A percentile compares a stretch with the other conserved stretches of the same genome.
These are phyloP conservation scores for Gorsachius magnificus DNA, from an alignment of 2,797 vertebrate species.

Conservation along the genomic window DNA sequence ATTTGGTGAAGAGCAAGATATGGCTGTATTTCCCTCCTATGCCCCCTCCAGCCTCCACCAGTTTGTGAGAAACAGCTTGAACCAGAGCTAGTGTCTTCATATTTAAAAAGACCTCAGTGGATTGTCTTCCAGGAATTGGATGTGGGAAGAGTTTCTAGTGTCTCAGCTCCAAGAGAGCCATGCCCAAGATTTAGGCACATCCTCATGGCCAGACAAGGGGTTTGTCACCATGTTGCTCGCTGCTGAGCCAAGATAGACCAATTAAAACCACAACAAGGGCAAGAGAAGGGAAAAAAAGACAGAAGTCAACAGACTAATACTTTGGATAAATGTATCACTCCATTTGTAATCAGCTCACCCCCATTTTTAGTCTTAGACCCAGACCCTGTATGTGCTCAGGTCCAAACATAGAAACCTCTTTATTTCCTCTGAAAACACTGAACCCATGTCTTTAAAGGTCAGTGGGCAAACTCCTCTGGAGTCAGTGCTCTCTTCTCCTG, in stretches of 20 bases:
- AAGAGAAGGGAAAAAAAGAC: background rate
- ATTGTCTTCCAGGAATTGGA: background rate
- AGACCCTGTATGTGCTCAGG: background rate
- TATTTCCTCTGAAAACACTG: background rate
- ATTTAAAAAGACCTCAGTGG: background rate
- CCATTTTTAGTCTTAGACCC: background rate
- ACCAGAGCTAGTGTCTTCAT: background rate
- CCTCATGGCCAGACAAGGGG: fast-evolving
- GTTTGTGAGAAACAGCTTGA: background rate
- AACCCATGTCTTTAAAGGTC: background rate
- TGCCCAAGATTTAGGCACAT: background rate
- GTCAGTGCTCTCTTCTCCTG: background rate
- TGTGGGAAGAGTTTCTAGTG: background rate
- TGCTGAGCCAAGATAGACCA: background rate
- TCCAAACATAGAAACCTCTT: background rate
- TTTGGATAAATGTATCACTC: background rate
- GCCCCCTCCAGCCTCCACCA: background rate
- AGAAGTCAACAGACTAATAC: background rate
- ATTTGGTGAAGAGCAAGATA: background rate
- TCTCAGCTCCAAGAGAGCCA: background rate
- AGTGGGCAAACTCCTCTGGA: background rate
- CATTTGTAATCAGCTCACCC: background rate
- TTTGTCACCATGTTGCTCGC: background rate
- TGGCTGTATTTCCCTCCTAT: background rate
- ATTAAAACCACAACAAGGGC: background rate